Conservation (phyloP, 2,797 vertebrate species). For the Pristis pectinata region DNA sequence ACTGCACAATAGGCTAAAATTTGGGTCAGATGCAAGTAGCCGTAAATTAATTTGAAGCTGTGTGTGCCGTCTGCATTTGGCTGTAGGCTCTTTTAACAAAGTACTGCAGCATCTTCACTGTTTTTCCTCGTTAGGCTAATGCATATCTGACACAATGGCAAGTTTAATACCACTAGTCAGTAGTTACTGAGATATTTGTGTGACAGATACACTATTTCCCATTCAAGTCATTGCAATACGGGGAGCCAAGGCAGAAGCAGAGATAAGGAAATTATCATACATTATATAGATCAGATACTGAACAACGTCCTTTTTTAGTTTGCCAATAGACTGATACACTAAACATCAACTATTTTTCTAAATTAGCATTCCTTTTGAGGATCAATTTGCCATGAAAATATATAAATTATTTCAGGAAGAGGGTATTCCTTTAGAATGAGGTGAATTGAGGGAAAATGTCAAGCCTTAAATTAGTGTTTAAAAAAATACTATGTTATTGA, state of each 20-base stretch:
- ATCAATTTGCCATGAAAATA: neutral
- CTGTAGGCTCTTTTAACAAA: conserved; percentile 3
- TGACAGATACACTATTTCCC: conserved; percentile 33
- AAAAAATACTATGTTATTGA: neutral
- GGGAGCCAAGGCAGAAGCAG: neutral
- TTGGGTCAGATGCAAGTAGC: conserved; percentile 15
- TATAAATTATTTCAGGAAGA: neutral
- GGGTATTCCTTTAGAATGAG: neutral
- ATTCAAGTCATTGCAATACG: neutral
- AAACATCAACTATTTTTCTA: conserved; percentile 23
- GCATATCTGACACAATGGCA: neutral
- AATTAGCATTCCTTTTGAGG: conserved; percentile 14
- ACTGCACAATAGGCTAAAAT: neutral
- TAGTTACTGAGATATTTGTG: conserved; percentile 12
- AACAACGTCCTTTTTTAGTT: conserved; percentile 21
- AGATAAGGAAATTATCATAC: conserved; percentile 22
- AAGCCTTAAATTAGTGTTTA: neutral
- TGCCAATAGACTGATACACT: conserved; percentile 21
- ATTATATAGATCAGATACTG: conserved; percentile 27
- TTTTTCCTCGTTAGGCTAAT: conserved; percentile 26
- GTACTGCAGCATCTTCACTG: neutral
- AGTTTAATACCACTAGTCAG: conserved; percentile 21
- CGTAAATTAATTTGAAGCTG: neutral
- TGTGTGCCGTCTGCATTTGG: neutral
- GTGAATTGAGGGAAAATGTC: neutral